Base-by-base conservation (phyloP, 2,113 vertebrate genomes). In the Tringa solitaria region DNA sequence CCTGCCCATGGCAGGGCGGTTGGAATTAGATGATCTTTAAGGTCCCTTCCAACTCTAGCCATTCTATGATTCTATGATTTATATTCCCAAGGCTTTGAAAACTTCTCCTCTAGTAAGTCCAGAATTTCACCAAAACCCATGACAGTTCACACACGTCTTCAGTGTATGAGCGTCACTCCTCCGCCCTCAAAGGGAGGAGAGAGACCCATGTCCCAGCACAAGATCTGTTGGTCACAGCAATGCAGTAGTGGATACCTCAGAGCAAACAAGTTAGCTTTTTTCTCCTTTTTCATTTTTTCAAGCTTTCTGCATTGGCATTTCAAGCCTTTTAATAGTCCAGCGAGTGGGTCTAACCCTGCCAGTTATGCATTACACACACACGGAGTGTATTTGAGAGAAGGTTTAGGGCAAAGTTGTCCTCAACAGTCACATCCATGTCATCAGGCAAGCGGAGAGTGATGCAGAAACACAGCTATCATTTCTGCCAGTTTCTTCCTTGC, bases 401-500 rank as follows among this genome's bases (percentile, higher is more conserved):
- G 26, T 43, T 65, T 20, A 87, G 24, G 20, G 39, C 60, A 78
- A n/a, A 75, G 65, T 56, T 72, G 61, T 27, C 45, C 73, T 21
- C 68, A 84, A 68, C 80, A 61, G 91, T 50, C 68, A 57, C 6
- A 0, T 85, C 90, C 87, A 23, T 46, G 20, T 10, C 13, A 26
- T 61, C 69, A 78, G 78, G 69, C 35, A 95, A 87, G 74, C 75
- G 37, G 27, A 17, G 12, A 20, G 85, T 21, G 46, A 76, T 53
- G 12, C 51, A 76, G 96, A 97, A 96, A 90, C 39, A 69, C 69
- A 43, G 17, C 63, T 33, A 94, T 0, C 10, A 76, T 90, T 95
- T 76, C 73, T 95, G 72, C n/a, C 53, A 86, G 45, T n/a, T 84
- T 93, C 87, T 43, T 45, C 91, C 33, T 89, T 94, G 50, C 63